Conservation (phyloP, 2,888 invertebrate genomes). For the Drosophila bunnanda region DNA sequence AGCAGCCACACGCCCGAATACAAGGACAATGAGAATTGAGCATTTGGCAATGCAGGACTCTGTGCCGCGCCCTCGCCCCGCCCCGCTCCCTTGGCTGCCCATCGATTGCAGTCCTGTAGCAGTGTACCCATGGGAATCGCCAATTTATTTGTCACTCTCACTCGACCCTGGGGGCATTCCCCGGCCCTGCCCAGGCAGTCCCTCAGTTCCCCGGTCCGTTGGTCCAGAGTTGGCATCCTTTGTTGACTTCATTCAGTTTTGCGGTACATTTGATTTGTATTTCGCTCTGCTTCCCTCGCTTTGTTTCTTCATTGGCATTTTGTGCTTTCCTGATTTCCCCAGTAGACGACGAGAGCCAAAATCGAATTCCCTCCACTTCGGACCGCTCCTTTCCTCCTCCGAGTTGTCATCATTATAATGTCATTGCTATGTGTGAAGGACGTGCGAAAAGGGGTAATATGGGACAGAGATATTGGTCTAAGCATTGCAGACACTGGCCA, state of each 20-base stretch:
- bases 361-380: conserved; percentile 44
- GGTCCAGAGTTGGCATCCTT: conserved; percentile 52
- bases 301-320: conserved; percentile 53
- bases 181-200: not conserved
- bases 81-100: not conserved
- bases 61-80: not conserved
- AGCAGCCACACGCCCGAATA: conserved; percentile 19
- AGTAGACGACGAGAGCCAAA: conserved; percentile 29
- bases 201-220: conserved; percentile 55
- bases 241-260: conserved; percentile 78
- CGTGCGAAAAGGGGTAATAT: conserved; percentile 28
- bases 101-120: conserved; percentile 11
- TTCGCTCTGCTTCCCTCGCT: conserved; percentile 51
- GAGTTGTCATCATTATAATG: conserved; percentile 72
- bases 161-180: conserved; percentile 42
- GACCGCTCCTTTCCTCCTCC: conserved; percentile 50
- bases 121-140: conserved; percentile 71
- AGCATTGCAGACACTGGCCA: conserved; percentile 38
- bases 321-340: conserved; percentile 44
- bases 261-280: conserved; percentile 79
- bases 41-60: conserved; percentile 67
- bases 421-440: conserved; percentile 51
- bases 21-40: conserved; percentile 67
- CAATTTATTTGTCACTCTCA: conserved; percentile 76
- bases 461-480: conserved; percentile 26